These are phyloP conservation scores for Penaeus indicus DNA, from an alignment of 1,140 invertebrate genomes.

Conservation along the genomic window DNA sequence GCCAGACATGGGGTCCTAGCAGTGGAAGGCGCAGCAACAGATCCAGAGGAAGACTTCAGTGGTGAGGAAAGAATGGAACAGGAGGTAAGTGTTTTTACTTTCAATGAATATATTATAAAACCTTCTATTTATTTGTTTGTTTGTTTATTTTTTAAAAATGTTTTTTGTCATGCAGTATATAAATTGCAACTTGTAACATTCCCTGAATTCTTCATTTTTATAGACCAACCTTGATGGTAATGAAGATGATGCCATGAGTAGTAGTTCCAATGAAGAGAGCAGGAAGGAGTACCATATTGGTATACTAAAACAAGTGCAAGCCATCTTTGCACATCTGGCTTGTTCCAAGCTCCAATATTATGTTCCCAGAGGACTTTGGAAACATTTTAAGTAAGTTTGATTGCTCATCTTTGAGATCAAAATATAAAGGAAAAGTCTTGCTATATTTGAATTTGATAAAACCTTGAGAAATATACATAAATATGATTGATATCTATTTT, in stretches of 20 bases:
- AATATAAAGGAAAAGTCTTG: too few relatives aligned
- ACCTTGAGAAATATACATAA: too few relatives aligned
- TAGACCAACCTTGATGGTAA: constrained; percentile 55
- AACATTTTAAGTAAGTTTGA: constrained; percentile 89
- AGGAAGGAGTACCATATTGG: constrained; percentile 93
- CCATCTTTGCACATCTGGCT: constrained; percentile 96
- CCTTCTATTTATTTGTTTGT: not conserved
- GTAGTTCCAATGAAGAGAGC: constrained; percentile 72
- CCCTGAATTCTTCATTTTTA: not conserved
- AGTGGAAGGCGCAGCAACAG: constrained; percentile 82
- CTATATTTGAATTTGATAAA: too few relatives aligned
- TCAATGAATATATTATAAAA: not conserved
- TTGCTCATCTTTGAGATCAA: too few relatives aligned
- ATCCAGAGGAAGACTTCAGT: constrained; percentile 89
- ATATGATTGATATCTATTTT: not conserved
- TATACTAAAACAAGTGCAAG: constrained; percentile 96
- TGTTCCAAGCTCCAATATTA: constrained; percentile 97
- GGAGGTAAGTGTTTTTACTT: constrained; percentile 70
- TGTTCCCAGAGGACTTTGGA: constrained; percentile 96
- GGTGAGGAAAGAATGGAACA: constrained; percentile 80
- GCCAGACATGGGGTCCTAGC: constrained; percentile 80
- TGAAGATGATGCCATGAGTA: constrained; percentile 70
- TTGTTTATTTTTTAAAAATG: not conserved
- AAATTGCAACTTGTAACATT: not conserved
- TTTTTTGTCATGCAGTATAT: not conserved